Percentiles rank a stretch among this genome's conserved stretches.
Evolutionary conservation across 1,140 invertebrate genomes (phyloP).

Genomic region (Euura saliciscinereae): DNA sequence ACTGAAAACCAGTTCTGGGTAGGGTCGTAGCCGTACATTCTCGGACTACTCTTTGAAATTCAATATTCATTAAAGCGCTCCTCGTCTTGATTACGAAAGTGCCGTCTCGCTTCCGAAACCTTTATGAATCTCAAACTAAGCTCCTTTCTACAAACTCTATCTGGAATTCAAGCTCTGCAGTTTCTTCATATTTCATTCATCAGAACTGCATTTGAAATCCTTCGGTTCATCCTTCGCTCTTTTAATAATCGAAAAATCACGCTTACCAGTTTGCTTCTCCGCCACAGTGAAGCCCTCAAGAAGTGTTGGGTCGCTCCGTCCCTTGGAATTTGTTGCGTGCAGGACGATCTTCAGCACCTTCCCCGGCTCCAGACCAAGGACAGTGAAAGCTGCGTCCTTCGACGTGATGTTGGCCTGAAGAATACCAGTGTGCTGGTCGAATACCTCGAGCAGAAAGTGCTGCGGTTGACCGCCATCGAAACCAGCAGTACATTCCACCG

Average conservation of each 20-base stretch:
- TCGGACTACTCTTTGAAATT: constrained; percentile 30
- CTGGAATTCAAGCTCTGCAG: no score
- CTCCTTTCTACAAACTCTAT: no score
- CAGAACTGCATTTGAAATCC: no score
- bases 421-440: constrained; percentile 69
- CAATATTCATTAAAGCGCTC: constrained; percentile 37
- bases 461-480: constrained; percentile 81
- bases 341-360: constrained; percentile 72
- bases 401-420: constrained; percentile 73
- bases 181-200: no score
- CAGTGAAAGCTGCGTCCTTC: constrained; percentile 65
- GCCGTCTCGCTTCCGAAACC: constrained; percentile 13
- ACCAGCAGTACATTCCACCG: constrained; percentile 76
- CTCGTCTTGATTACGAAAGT: constrained; percentile 34
- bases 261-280: constrained; percentile 81
- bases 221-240: no score
- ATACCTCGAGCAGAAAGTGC: constrained; percentile 75
- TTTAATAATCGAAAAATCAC: not conserved
- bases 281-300: constrained; percentile 83
- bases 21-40: not conserved
- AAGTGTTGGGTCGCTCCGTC: constrained; percentile 78
- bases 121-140: constrained; percentile 31
- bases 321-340: constrained; percentile 85
- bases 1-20: constrained; percentile 9
- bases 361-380: constrained; percentile 72